These are phyloP conservation scores for Ruditapes philippinarum DNA, from an alignment of 1,140 invertebrate genomes.

Conservation along the genomic window DNA sequence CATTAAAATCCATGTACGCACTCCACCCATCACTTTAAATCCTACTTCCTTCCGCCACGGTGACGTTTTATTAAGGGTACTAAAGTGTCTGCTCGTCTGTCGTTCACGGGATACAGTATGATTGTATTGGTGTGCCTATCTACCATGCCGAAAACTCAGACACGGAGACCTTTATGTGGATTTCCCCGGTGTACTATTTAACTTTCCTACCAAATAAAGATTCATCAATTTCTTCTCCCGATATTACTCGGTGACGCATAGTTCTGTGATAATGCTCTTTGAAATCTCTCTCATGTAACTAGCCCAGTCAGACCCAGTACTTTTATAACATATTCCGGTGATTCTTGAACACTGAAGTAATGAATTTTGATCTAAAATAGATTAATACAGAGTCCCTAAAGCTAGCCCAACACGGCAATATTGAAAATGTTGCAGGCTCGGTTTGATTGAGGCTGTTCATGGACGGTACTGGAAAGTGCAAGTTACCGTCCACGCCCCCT, in stretches of 20 bases:
- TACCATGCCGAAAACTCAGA: conserved; percentile 20
- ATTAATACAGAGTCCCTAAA: too few species aligned
- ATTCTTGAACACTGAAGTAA: background rate
- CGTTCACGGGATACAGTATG: background rate
- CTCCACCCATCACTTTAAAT: background rate
- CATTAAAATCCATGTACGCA: background rate
- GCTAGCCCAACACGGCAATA: too few species aligned
- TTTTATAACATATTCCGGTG: background rate
- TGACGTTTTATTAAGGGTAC: background rate
- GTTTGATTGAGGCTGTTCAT: too few species aligned
- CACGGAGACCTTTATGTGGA: background rate
- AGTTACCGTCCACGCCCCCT: too few species aligned
- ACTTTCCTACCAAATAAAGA: background rate
- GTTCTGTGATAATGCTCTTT: background rate
- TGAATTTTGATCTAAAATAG: background rate
- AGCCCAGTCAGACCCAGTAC: background rate
- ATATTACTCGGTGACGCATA: background rate
- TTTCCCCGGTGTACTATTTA: background rate
- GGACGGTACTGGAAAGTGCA: too few species aligned
- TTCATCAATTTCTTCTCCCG: background rate
- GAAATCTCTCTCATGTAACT: background rate
- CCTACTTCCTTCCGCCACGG: background rate
- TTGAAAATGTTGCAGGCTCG: too few species aligned
- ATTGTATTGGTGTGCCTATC: background rate
- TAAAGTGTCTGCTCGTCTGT: background rate